A percentile compares a stretch with the other conserved stretches of the same genome.
These are phyloP conservation scores for Neuroterus valhalla DNA, from an alignment of 1,140 invertebrate genomes.

Conservation along the genomic window DNA sequence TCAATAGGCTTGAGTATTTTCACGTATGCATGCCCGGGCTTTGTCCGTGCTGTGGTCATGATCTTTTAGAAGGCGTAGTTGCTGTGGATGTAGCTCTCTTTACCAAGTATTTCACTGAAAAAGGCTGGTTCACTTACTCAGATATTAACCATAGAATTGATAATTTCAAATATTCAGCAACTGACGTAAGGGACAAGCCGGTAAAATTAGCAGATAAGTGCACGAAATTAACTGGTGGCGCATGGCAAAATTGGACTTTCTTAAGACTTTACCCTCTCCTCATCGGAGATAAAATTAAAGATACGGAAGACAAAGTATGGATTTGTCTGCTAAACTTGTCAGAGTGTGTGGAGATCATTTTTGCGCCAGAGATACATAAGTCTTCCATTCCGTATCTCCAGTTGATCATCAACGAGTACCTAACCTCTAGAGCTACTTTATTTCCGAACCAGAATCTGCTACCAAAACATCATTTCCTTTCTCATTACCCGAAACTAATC, in stretches of 20 bases:
- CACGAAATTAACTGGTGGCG: constrained; percentile 19
- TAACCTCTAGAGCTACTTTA: background rate
- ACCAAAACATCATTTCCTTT: constrained; percentile 31
- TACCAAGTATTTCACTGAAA: constrained; percentile 38
- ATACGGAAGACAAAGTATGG: constrained; percentile 29
- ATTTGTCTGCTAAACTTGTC: constrained; percentile 14
- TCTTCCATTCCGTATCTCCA: background rate
- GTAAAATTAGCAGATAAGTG: background rate
- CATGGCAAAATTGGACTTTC: constrained; percentile 21
- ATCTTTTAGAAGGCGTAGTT: constrained; percentile 43
- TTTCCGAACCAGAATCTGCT: background rate
- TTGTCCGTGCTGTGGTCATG: constrained; percentile 39
- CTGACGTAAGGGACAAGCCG: background rate
- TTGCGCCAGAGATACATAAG: constrained; percentile 11
- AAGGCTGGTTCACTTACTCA: constrained; percentile 28
- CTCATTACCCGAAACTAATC: constrained; percentile 13
- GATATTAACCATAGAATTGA: constrained; percentile 30
- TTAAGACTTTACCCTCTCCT: constrained; percentile 3
- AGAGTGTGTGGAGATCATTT: constrained; percentile 5
- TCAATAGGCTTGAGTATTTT: constrained; percentile 38
- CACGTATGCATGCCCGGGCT: constrained; percentile 41
- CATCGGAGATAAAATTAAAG: constrained; percentile 26
- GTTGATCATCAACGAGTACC: background rate
- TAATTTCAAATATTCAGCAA: background rate
- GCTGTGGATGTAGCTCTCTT: constrained; percentile 35